Evolutionary conservation across 2,113 vertebrate genomes (phyloP).

Genomic region (Pygathrix nemaeus): DNA sequence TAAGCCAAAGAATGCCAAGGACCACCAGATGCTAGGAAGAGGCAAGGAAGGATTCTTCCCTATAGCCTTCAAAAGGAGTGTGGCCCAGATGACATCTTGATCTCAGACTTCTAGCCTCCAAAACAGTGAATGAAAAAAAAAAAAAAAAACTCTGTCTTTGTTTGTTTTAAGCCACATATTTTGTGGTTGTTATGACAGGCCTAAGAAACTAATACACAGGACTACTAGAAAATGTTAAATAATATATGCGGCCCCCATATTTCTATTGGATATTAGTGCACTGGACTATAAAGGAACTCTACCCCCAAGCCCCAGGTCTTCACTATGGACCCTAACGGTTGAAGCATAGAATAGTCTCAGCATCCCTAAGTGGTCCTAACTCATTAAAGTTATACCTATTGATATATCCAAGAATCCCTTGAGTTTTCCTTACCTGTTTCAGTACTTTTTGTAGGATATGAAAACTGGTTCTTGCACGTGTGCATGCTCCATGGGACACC

Average conservation of each 20-base stretch:
- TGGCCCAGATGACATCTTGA: background rate
- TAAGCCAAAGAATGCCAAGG: background rate
- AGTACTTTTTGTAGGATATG: background rate
- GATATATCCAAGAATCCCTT: background rate
- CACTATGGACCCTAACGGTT: conserved; percentile 44
- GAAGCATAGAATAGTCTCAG: background rate
- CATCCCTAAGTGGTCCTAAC: background rate
- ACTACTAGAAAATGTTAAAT: background rate
- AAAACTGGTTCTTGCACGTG: background rate
- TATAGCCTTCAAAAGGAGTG: background rate
- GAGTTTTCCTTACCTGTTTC: background rate
- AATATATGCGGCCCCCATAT: background rate
- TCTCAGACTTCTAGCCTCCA: background rate
- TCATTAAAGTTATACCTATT: background rate
- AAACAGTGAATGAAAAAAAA: background rate
- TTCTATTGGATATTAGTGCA: background rate
- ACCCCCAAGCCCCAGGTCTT: background rate
- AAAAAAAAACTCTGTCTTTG: background rate
- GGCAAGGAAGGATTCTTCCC: background rate
- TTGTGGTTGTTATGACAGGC: background rate
- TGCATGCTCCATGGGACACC: background rate
- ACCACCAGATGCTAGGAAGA: background rate
- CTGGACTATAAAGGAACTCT: background rate
- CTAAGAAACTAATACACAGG: background rate
- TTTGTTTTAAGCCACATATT: background rate